Percentiles rank a stretch among this genome's conserved stretches.
phyloP scores from a whole-genome alignment of 2,797 vertebrate species.

The Anableps anableps region DNA sequence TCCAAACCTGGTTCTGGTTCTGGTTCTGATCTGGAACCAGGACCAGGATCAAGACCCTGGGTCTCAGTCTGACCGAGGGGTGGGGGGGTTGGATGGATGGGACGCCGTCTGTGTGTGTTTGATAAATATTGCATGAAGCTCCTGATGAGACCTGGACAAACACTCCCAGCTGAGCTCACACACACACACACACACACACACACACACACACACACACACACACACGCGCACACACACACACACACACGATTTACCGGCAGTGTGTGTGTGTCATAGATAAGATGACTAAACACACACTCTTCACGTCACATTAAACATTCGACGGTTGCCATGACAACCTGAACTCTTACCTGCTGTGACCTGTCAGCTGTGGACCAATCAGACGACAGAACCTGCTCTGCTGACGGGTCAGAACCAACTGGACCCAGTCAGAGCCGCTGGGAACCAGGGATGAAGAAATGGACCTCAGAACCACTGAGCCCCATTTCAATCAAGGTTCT shows the following conservation, averaged over 20 bases:
- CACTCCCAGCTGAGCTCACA: conserved; percentile 73
- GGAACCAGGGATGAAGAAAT: no score
- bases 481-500: neutral
- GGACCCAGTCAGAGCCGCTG: neutral
- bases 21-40: neutral
- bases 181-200: conserved; percentile 35
- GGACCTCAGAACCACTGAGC: neutral
- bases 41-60: neutral
- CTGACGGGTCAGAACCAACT: neutral
- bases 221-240: no score
- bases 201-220: no score
- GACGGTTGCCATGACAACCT: conserved; percentile 43
- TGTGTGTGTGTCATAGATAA: no score
- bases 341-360: conserved; percentile 53
- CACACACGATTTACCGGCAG: no score
- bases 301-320: conserved; percentile 44
- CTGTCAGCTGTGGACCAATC: conserved; percentile 55
- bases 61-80: no score
- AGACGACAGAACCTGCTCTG: neutral
- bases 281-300: conserved; percentile 10
- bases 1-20: neutral
- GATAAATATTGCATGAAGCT: conserved; percentile 80
- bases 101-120: conserved; percentile 33
- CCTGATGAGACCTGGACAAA: conserved; percentile 77
- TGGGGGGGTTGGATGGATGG: conserved; percentile 37